Percentiles rank a stretch among this genome's conserved stretches.
Conservation (phyloP, 1,140 invertebrate species). For the Tetragonula clypearis region DNA sequence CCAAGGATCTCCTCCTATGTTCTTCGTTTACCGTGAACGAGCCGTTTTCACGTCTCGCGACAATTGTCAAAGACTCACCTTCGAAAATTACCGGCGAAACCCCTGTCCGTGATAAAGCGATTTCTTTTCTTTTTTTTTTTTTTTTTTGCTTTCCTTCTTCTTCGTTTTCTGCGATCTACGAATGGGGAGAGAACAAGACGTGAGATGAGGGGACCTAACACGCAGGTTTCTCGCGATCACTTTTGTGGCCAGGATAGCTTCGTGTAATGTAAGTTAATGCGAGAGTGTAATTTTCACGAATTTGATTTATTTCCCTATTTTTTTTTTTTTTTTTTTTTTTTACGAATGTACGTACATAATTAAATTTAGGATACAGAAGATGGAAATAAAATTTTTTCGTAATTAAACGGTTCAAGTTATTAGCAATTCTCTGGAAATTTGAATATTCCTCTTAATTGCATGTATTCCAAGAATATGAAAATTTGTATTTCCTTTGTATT, state of each 20-base stretch:
- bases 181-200: background rate
- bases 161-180: background rate
- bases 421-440: too few species aligned
- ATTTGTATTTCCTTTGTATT: too few species aligned
- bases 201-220: background rate
- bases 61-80: slow-evolving; percentile 56
- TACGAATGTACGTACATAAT: too few species aligned
- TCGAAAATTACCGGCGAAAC: slow-evolving; percentile 38
- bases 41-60: slow-evolving; percentile 31
- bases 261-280: background rate
- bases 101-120: slow-evolving; percentile 6
- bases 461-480: too few species aligned
- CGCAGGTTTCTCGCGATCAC: background rate
- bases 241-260: background rate
- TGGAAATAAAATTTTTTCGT: too few species aligned
- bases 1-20: slow-evolving; percentile 41
- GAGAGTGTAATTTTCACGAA: too few species aligned
- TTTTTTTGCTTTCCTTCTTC: background rate
- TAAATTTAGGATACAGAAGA: too few species aligned
- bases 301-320: too few species aligned
- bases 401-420: too few species aligned
- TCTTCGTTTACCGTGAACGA: slow-evolving; percentile 34
- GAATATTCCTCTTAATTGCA: too few species aligned
- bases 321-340: too few species aligned
- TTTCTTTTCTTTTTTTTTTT: background rate